Evolutionary conservation across 2,113 vertebrate species (phyloP), one percentile per base, ranked within the genome.

Genomic region (Chascanopsetta lugubris): DNA sequence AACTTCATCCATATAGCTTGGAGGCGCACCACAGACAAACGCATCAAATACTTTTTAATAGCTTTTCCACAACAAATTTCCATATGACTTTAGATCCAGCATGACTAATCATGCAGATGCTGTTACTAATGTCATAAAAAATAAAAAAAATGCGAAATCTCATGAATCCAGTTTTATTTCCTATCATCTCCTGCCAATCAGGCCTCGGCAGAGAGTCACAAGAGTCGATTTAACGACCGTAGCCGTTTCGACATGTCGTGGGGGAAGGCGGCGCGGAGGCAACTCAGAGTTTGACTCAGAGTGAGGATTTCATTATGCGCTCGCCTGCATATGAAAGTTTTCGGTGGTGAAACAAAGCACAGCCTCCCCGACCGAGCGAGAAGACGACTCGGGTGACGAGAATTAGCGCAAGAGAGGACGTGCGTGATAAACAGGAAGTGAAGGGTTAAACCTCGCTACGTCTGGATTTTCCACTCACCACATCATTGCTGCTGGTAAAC

Each of bases 341-440:
- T 77, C 20, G 0, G 80, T 75, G 74, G 58, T 75, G 45, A 73
- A 73, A 77, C 47, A 80, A 84, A 69, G 55, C 2, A 0, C 8
- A 49, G 30, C 15, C 1, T 18, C 15, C 46, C 21, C 5, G 1
- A 10, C 21, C 24, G 38, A 42, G 2, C 8, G 69, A 69, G 18
- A 62, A 83, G 40, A 64, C 50, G 13, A 3, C 32, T 3, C 42
- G 1, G n/a, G 2, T 78, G 53, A 68, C 60, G 72, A 79, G 76
- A 78, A 81, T 38, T 26, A 17, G 38, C 47, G 24, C 34, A 54
- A n/a, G 25, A 43, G 51, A 75, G 50, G 57, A 69, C 69, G 12
- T 69, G 75, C 58, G 51, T n/a, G 55, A 38, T 74, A 86, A 90
- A 91, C 87, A 90, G 87, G 87, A 90, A 90, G 72, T 54, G 69